Base-by-base conservation (phyloP, 1,140 invertebrate genomes). In the Sitobion miscanthi region DNA sequence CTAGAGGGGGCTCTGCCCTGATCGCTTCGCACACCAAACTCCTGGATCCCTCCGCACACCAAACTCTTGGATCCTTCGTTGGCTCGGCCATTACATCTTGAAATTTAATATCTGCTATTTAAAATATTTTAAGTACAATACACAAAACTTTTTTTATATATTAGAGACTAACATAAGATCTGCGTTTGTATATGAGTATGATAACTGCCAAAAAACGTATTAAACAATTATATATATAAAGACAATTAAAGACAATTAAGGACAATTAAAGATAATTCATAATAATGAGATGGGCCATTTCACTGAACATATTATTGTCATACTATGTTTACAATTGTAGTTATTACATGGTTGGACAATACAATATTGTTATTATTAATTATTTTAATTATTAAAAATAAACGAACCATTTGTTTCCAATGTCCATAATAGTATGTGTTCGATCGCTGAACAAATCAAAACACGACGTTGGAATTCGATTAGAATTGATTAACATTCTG, bases 1-100 rank as follows among this genome's bases (percentile, higher is more conserved):
- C 4, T n/a, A 6, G 0, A 17, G 3, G 0, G 0, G 4, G 5
- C 0, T 49, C 11, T 49, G 49, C 14, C 49, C 20, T 21, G 14
- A 54, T 54, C 0, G 52, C 52, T 54, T 21, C 20, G 52, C 3
- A 23, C 20, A 21, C 52, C 52, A 54, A 54, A 17, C 21, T 54
- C 49, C 20, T 0, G 21, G 20, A 54, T 21, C 21, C 17, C 6
- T 54, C 0, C 20, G 52, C 3, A 23, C 20, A 21, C 52, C 52
- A 54, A 54, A 17, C 21, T 54, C 49, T 4, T 0, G 21, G 20
- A 54, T 21, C 21, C 17, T 0, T 54, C 5, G 6, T 6, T 8
- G 49, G 8, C 49, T 52, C 1, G 8, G 45, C 7, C 45, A 8
- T 52, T 52, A 6, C 5, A 21, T 54, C 5, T 21, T 54, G 1